Evolutionary conservation across 2,113 vertebrate species (phyloP).

Genomic region (Chionis minor): DNA sequence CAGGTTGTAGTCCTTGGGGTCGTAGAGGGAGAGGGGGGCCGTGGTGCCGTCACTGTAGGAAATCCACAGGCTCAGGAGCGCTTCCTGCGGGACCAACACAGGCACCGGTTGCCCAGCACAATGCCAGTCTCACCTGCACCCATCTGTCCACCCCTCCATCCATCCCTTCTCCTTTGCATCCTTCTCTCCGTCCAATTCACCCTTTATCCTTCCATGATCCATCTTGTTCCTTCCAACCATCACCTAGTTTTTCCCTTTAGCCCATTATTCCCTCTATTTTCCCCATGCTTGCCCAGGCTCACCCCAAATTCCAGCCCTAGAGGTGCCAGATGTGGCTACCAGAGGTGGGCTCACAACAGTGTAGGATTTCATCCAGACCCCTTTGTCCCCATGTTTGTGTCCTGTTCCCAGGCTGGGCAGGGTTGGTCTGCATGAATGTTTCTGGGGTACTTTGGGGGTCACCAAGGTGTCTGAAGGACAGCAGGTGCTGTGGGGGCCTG

Average conservation of each 20-base stretch:
- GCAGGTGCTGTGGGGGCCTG: rapidly evolving
- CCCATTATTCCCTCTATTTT: background rate
- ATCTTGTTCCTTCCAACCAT: background rate
- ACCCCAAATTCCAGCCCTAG: background rate
- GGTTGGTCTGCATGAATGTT: background rate
- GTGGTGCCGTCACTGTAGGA: constrained; percentile 94
- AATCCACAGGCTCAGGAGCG: constrained; percentile 92
- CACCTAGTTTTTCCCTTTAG: background rate
- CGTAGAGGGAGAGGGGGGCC: constrained; percentile 87
- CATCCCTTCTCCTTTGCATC: background rate
- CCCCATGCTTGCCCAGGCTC: background rate
- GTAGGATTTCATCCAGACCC: background rate
- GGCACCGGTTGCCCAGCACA: constrained; percentile 24
- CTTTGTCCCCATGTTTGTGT: background rate
- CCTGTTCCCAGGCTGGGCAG: background rate
- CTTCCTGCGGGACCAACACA: constrained; percentile 82
- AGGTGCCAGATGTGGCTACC: background rate
- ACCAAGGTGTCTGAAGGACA: background rate
- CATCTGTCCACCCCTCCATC: background rate
- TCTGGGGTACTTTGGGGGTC: background rate
- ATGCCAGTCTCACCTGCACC: background rate
- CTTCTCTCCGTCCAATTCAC: background rate
- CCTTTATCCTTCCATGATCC: too few species aligned
- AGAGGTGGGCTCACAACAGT: background rate
- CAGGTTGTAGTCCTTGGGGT: constrained; percentile 94